A percentile compares a stretch with the other conserved stretches of the same genome.
Evolutionary conservation across 2,113 vertebrate genomes (phyloP).

Genomic region (Brachypodius melanocephalos): DNA sequence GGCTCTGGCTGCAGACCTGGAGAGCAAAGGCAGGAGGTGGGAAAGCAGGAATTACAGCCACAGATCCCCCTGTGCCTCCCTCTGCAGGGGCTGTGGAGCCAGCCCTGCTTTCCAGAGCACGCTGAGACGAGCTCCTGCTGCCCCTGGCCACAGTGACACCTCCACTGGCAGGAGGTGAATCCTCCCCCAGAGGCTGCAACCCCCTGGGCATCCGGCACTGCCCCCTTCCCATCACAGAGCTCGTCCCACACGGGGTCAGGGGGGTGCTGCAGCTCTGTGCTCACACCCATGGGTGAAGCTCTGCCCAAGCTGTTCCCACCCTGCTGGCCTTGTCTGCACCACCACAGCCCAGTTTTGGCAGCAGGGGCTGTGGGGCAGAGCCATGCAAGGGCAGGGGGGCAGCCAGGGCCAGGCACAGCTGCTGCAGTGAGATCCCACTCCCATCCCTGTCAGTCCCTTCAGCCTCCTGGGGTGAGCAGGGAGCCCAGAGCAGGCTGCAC

Average conservation of each 20-base stretch:
- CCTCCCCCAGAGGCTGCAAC: neutral
- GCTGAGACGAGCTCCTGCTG: neutral
- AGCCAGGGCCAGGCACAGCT: neutral
- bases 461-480: neutral
- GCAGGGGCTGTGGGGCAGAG: neutral
- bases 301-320: neutral
- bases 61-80: neutral
- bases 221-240: neutral
- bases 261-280: neutral
- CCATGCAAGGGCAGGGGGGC: neutral
- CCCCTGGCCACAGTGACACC: neutral
- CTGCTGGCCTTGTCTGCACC: neutral
- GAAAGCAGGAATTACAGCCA: neutral
- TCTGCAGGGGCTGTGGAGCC: neutral
- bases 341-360: neutral
- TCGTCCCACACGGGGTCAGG: neutral
- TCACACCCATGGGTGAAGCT: neutral
- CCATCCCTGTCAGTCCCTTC: neutral
- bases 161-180: neutral
- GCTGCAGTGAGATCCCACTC: neutral
- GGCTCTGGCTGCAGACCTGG: slow-evolving; percentile 1
- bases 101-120: neutral
- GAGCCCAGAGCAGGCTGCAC: neutral
- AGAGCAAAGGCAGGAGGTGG: neutral
- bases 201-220: too few species aligned